Conservation (phyloP, 2,888 invertebrate genomes). For the Meiosimyza decipiens region DNA sequence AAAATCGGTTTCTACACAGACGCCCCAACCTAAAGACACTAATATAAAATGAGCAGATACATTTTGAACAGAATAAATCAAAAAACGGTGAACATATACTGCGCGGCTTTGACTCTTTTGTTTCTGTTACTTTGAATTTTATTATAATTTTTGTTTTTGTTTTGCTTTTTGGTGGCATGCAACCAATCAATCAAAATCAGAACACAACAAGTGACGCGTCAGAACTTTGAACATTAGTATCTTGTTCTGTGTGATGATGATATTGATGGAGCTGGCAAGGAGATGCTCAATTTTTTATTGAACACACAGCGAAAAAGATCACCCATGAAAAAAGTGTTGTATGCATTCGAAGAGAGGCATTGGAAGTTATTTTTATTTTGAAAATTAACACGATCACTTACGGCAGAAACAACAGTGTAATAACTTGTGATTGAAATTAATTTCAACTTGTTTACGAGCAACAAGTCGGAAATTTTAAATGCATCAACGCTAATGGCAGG, state of each 20-base stretch:
- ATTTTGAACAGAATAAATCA: neutral
- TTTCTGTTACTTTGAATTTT: slow-evolving; percentile 1
- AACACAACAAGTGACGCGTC: slow-evolving; percentile 43
- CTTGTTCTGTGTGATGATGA: neutral
- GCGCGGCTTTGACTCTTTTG: neutral
- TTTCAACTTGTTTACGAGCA: slow-evolving; percentile 17
- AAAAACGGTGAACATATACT: neutral
- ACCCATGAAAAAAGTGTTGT: neutral
- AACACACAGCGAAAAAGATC: slow-evolving; percentile 5
- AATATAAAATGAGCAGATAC: no score
- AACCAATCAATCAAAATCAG: slow-evolving; percentile 51
- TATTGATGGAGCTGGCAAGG: neutral
- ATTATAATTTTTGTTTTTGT: slow-evolving; percentile 24
- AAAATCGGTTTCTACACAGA: slow-evolving; percentile 8
- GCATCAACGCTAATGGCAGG: no score
- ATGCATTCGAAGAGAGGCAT: slow-evolving; percentile 3
- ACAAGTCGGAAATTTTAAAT: no score
- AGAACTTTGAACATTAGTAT: slow-evolving; percentile 7
- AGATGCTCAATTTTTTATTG: slow-evolving; percentile 12
- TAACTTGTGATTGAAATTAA: slow-evolving; percentile 26
- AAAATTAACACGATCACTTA: slow-evolving; percentile 29
- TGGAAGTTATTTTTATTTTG: slow-evolving; percentile 4
- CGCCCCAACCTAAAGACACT: no score
- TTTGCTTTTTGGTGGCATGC: slow-evolving; percentile 38
- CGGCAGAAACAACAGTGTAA: slow-evolving; percentile 12